These are phyloP conservation scores for Lates japonicus DNA, from an alignment of 2,797 vertebrate species.

Conservation along the genomic window DNA sequence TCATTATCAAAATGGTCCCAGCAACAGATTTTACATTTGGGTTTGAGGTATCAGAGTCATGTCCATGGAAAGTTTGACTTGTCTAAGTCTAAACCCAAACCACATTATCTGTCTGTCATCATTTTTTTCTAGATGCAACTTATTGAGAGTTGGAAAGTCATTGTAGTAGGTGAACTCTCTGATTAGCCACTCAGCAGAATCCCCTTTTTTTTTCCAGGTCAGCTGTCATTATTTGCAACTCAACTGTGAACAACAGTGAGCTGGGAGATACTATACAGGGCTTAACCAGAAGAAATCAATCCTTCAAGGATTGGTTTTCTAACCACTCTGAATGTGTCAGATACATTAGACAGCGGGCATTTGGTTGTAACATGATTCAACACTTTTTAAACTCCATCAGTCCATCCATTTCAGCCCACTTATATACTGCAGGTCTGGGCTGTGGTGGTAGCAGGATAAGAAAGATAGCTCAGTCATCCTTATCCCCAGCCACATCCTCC, in stretches of 20 bases:
- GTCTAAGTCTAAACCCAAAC: neutral
- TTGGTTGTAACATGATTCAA: neutral
- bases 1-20: neutral
- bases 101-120: neutral
- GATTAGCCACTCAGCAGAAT: neutral
- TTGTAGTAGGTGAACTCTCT: neutral
- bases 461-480: neutral
- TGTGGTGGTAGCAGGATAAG: neutral
- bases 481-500: neutral
- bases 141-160: neutral
- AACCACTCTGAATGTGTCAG: constrained; percentile 5
- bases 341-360: neutral
- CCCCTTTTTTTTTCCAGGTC: neutral
- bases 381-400: neutral
- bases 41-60: neutral
- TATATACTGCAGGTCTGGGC: neutral
- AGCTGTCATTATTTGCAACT: neutral
- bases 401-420: neutral
- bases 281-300: neutral
- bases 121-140: neutral
- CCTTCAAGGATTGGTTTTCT: neutral
- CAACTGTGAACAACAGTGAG: constrained; percentile 13
- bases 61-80: neutral
- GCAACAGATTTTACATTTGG: neutral
- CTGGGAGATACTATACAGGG: neutral